Evolutionary conservation across 2,113 vertebrate species (phyloP).

Genomic region (Plectropomus leopardus): DNA sequence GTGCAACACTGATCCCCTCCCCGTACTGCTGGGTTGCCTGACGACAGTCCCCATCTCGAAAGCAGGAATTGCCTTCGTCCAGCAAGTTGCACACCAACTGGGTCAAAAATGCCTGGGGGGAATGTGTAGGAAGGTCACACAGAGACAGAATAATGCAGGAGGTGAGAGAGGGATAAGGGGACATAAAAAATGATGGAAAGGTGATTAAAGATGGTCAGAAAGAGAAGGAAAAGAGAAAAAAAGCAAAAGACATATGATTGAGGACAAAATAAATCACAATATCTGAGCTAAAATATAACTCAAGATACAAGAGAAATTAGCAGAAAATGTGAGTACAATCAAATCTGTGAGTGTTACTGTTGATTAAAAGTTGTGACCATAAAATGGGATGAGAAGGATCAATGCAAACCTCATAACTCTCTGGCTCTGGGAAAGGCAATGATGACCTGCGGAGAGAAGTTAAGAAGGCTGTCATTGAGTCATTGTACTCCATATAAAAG

Average conservation of each 20-base stretch:
- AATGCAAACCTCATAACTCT: conserved; percentile 92
- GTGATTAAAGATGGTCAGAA: neutral
- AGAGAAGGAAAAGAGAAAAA: neutral
- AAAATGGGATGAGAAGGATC: neutral
- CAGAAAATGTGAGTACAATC: neutral
- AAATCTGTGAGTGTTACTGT: neutral
- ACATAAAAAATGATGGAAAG: neutral
- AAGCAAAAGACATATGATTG: neutral
- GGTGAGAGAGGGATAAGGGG: neutral
- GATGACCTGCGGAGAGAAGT: conserved; percentile 89
- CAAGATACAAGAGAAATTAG: neutral
- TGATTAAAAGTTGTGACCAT: neutral
- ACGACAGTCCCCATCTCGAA: conserved; percentile 92
- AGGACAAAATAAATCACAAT: neutral
- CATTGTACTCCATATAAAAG: neutral
- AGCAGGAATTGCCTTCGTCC: conserved; percentile 95
- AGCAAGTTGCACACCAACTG: conserved; percentile 95
- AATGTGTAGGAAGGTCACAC: neutral
- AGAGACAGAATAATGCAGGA: neutral
- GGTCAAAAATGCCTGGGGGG: conserved; percentile 90
- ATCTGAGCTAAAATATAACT: neutral
- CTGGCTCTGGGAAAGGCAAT: conserved; percentile 92
- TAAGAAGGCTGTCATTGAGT: neutral
- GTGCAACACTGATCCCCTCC: conserved; percentile 94
- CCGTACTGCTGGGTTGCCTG: conserved; percentile 92